phyloP scores from a whole-genome alignment of 2,888 invertebrate genomes.

The Mesorhabditis spiculigera region DNA sequence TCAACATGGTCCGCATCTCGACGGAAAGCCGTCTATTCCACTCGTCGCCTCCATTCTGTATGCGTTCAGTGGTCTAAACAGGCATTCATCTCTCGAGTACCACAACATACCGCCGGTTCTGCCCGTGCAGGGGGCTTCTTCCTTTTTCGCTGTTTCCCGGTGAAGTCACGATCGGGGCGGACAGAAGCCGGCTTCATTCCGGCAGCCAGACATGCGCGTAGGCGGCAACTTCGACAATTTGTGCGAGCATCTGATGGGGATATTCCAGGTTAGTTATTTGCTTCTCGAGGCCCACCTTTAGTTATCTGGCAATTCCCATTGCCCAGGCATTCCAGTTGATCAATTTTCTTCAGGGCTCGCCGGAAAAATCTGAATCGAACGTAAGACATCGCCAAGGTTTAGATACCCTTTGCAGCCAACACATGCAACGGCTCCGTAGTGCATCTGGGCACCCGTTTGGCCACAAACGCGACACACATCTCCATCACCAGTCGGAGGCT shows the following conservation, averaged over 20 bases:
- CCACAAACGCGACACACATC: slow-evolving; percentile 44
- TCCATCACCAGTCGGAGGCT: background rate
- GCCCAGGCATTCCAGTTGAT: slow-evolving; percentile 49
- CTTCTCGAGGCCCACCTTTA: slow-evolving; percentile 10
- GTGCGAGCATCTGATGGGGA: slow-evolving; percentile 40
- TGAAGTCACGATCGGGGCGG: slow-evolving; percentile 49
- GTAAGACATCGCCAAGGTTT: background rate
- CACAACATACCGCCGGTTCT: slow-evolving; percentile 13
- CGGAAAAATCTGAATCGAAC: slow-evolving; percentile 46
- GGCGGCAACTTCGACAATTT: slow-evolving; percentile 49
- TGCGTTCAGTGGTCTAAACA: slow-evolving; percentile 12
- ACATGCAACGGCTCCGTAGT: slow-evolving; percentile 45
- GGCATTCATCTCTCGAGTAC: slow-evolving; percentile 9
- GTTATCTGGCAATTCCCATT: slow-evolving; percentile 37
- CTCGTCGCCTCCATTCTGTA: slow-evolving; percentile 33
- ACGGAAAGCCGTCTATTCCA: slow-evolving; percentile 48
- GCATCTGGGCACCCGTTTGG: slow-evolving; percentile 44
- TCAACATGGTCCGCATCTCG: slow-evolving; percentile 51
- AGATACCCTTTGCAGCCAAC: slow-evolving; percentile 35
- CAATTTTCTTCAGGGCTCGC: slow-evolving; percentile 50
- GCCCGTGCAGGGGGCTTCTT: slow-evolving; percentile 19
- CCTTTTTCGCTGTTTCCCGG: slow-evolving; percentile 20
- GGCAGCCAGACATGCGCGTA: slow-evolving; percentile 46
- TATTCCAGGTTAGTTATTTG: background rate
- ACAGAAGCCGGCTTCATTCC: slow-evolving; percentile 56